These are phyloP conservation scores for Trachemys scripta DNA, from an alignment of 2,113 vertebrate species.

Conservation along the genomic window DNA sequence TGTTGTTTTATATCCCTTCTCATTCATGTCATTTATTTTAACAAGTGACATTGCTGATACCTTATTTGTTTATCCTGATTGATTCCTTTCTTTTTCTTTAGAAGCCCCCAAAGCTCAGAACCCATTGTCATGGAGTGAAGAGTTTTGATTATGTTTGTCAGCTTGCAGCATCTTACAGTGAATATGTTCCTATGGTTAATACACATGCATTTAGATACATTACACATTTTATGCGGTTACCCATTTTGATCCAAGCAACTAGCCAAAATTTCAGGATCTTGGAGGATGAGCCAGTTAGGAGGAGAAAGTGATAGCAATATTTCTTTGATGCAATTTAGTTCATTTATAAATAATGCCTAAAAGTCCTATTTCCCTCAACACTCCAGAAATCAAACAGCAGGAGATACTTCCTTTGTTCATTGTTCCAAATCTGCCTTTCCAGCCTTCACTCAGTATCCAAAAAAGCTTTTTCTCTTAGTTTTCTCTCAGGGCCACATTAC, in stretches of 20 bases:
- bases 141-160: not conserved
- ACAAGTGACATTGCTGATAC: not conserved
- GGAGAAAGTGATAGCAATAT: not conserved
- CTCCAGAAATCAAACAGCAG: not conserved
- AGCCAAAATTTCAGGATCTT: not conserved
- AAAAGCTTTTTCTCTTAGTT: not conserved
- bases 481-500: not conserved
- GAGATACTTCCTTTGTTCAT: not conserved
- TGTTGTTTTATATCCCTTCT: not conserved
- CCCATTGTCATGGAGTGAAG: not conserved
- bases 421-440: not conserved
- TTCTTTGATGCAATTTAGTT: not conserved
- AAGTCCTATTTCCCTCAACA: not conserved
- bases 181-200: not conserved
- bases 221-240: not conserved
- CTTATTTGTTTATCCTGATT: rapidly evolving
- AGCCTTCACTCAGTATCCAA: not conserved
- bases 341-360: not conserved
- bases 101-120: not conserved
- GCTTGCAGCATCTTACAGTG: not conserved
- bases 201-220: not conserved
- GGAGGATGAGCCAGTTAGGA: not conserved
- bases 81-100: not conserved
- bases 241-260: not conserved
- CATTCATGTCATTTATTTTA: not conserved